Evolutionary conservation across 2,797 vertebrate genomes (phyloP).

Genomic region (Myoxocephalus aenaeus): DNA sequence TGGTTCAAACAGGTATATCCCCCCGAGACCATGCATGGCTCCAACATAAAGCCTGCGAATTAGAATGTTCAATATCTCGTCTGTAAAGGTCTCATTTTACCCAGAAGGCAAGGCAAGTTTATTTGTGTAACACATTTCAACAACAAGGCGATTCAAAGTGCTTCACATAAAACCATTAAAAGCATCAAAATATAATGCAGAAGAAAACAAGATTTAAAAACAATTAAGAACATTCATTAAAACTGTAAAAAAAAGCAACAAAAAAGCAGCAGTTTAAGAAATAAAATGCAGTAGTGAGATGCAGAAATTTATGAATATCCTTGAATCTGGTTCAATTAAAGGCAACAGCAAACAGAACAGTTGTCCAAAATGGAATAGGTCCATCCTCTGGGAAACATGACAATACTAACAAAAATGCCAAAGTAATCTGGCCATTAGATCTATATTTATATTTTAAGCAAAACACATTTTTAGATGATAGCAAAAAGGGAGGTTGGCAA

Average conservation of each 20-base stretch:
- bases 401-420: background rate
- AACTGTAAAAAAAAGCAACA: too few relatives aligned
- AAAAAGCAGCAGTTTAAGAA: too few relatives aligned
- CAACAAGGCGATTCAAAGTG: too few relatives aligned
- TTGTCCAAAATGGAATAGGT: background rate
- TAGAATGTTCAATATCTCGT: background rate
- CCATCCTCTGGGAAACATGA: background rate
- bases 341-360: background rate
- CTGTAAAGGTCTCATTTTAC: background rate
- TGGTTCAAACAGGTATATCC: background rate
- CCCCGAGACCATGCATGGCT: background rate
- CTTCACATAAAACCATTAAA: too few relatives aligned
- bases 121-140: too few relatives aligned
- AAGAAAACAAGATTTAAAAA: too few relatives aligned
- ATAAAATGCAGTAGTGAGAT: too few relatives aligned
- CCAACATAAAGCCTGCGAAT: background rate
- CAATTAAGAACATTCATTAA: too few relatives aligned
- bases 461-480: background rate
- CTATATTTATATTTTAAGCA: background rate
- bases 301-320: too few relatives aligned
- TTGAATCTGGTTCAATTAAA: too few relatives aligned
- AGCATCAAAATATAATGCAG: too few relatives aligned
- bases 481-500: background rate
- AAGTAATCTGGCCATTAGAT: background rate
- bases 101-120: too few relatives aligned